Evolutionary conservation across 2,113 vertebrate genomes (phyloP), one percentile per base, ranked within the genome.

Genomic region (Otus sunia): DNA sequence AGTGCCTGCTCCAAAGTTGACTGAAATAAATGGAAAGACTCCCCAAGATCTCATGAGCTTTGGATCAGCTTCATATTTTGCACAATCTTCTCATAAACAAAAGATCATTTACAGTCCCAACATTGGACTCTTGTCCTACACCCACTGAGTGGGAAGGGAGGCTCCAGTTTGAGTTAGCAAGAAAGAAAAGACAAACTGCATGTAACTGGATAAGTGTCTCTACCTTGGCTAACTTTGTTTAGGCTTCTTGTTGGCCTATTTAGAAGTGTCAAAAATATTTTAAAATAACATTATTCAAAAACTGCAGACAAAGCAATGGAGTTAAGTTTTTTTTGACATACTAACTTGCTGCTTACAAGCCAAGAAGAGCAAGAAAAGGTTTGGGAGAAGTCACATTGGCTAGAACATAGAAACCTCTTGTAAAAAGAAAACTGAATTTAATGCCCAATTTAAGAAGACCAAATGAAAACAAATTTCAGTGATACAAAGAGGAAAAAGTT

Each of bases 381-480:
- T 67, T 92, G 41, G 18, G 67, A 68, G 58, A 67, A 89, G 86
- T 37, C 27, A 34, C 27, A 22, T 5, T 80, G 32, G 23, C 76
- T 79, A 94, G 71, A 87, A 92, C 10, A 82, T 15, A 41, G 34
- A 92, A 94, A 63, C 45, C 26, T 92, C 56, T 49, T 69, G 47
- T 69, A 71, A 82, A 94, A 85, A 80, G 10, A 94, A 95, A 91
- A 53, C 23, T 68, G 36, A 41, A 76, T 86, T 84, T 53, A 92
- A 88, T 39, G 19, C 63, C 23, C 4, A 11, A 41, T 37, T 66
- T 96, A 36, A 66, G 56, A 71, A 39, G 45, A 92, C 55, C 56
- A 83, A 69, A 60, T 87, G 90, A 97, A 93, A 80, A 64, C 37
- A 39, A 92, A 66, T 93, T 94, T 94, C 30, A 88, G 29, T 86